A percentile compares a stretch with the other conserved stretches of the same genome.
Conservation (phyloP, 2,113 vertebrate genomes). For the Hystrix cristata region DNA sequence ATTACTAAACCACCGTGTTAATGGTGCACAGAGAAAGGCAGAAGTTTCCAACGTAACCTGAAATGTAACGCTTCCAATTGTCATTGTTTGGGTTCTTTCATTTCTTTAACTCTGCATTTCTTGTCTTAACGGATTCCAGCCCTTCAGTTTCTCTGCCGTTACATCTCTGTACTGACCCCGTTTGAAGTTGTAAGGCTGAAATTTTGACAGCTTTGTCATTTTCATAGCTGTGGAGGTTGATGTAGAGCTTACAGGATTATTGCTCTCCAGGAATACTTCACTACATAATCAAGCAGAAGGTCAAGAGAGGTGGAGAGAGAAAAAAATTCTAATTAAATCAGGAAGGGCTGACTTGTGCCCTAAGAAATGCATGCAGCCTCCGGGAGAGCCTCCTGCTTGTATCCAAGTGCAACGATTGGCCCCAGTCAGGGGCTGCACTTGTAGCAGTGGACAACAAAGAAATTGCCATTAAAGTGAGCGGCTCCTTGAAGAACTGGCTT, state of each 20-base stretch:
- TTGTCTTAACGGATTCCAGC: not conserved
- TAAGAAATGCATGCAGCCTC: not conserved
- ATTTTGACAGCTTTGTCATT: conserved; percentile 78
- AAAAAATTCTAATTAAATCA: conserved; percentile 79
- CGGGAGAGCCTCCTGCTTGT: not conserved
- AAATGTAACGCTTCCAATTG: conserved; percentile 40
- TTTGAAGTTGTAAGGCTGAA: conserved; percentile 62
- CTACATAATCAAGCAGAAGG: conserved; percentile 79
- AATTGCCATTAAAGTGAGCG: conserved; percentile 64
- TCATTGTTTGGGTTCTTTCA: conserved; percentile 17
- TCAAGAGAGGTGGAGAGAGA: conserved; percentile 77
- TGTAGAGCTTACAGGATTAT: conserved; percentile 72
- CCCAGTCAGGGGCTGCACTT: conserved; percentile 57
- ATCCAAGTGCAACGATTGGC: conserved; percentile 64
- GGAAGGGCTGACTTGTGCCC: conserved; percentile 63
- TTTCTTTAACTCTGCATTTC: not conserved
- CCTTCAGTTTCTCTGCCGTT: not conserved
- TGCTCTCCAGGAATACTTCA: conserved; percentile 78
- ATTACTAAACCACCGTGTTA: conserved; percentile 68
- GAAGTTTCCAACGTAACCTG: conserved; percentile 30
- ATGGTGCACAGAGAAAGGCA: conserved; percentile 17
- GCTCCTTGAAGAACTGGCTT: conserved; percentile 62
- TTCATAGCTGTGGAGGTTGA: conserved; percentile 59
- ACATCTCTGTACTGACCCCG: not conserved
- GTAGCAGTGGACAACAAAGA: conserved; percentile 35